phyloP scores from a whole-genome alignment of 2,888 invertebrate species.

The Pheosia gnoma region DNA sequence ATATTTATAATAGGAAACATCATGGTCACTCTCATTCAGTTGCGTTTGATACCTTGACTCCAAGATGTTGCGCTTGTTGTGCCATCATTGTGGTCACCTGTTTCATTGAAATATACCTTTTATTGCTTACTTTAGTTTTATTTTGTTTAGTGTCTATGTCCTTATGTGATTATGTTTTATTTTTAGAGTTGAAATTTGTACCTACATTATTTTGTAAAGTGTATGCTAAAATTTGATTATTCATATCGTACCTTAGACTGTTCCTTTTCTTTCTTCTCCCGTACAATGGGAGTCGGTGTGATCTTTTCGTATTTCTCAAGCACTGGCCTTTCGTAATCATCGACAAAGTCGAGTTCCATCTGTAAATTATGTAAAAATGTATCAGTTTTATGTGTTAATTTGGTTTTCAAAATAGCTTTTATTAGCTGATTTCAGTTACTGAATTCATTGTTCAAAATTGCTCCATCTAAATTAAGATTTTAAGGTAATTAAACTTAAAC shows the following conservation, averaged over 20 bases:
- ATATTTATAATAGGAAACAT: constrained; percentile 10
- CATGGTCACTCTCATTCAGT: constrained; percentile 14
- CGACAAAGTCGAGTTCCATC: constrained; percentile 80
- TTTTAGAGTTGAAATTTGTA: neutral
- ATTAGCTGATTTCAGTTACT: too few relatives aligned
- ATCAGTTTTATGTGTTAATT: constrained; percentile 14
- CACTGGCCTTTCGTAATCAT: constrained; percentile 90
- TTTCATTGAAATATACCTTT: constrained; percentile 45
- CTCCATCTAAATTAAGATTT: too few relatives aligned
- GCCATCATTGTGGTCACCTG: constrained; percentile 65
- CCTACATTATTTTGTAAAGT: neutral
- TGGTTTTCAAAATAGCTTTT: constrained; percentile 3
- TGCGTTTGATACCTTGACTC: constrained; percentile 68
- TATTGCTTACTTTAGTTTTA: constrained; percentile 2
- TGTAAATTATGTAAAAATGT: constrained; percentile 45
- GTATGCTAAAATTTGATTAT: neutral
- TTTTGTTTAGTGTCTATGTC: neutral
- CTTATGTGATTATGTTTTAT: neutral
- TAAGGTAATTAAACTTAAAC: too few relatives aligned
- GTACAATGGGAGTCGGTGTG: constrained; percentile 72
- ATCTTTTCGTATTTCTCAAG: constrained; percentile 88
- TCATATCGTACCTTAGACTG: constrained; percentile 56
- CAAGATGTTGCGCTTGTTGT: constrained; percentile 64
- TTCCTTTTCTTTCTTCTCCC: constrained; percentile 78
- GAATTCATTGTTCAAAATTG: too few relatives aligned